These are phyloP conservation scores for Porites lutea DNA, from an alignment of 64 coral and sea anemone genomes.

Conservation along the genomic window DNA sequence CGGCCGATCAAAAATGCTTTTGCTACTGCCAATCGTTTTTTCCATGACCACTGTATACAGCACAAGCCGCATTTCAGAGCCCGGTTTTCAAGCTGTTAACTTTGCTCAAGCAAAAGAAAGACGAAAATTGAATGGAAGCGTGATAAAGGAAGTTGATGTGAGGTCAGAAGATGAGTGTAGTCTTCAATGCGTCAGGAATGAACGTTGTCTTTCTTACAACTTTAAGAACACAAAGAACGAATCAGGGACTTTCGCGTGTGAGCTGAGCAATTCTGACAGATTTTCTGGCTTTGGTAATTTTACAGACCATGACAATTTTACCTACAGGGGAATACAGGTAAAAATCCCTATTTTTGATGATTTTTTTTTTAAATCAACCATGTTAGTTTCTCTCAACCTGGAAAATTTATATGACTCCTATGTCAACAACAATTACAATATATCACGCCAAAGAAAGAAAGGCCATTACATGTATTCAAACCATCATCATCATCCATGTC, in stretches of 20 bases:
- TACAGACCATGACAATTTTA: not conserved
- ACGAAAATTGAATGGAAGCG: constrained; percentile 5
- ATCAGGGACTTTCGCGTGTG: not conserved
- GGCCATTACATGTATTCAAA: no score
- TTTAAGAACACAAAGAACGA: not conserved
- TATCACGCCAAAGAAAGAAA: no score
- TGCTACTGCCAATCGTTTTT: not conserved
- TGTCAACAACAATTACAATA: no score
- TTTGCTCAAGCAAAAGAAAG: not conserved
- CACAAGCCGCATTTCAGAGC: not conserved
- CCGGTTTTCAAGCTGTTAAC: not conserved
- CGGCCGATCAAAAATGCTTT: not conserved
- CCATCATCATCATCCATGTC: no score
- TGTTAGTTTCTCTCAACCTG: no score
- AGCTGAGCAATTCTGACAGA: not conserved
- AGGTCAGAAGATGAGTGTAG: not conserved
- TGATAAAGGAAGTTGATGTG: not conserved
- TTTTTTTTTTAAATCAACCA: no score
- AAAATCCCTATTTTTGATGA: no score
- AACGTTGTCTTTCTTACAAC: constrained; percentile 7
- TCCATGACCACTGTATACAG: not conserved
- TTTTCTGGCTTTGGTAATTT: not conserved
- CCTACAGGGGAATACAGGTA: not conserved
- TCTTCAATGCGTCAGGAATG: not conserved
- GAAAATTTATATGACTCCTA: no score